Conservation (phyloP, 1,140 invertebrate genomes). For the Sycobia sp. region DNA sequence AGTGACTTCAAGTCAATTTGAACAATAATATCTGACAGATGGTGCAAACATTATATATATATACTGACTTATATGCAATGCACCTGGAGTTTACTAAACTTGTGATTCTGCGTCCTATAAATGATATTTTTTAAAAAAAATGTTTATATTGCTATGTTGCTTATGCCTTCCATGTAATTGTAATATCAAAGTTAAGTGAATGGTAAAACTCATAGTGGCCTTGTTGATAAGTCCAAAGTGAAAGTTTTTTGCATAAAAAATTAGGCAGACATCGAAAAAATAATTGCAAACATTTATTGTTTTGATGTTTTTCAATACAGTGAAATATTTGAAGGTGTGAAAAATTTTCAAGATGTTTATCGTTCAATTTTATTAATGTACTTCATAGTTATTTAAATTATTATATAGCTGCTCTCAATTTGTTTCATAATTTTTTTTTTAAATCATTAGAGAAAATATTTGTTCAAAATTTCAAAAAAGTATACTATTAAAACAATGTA, state of each 20-base stretch:
- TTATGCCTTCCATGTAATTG: slow-evolving; percentile 21
- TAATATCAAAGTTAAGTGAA: slow-evolving; percentile 20
- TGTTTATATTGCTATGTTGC: slow-evolving; percentile 10
- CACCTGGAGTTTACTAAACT: slow-evolving; percentile 15
- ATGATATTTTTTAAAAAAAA: slow-evolving; percentile 6
- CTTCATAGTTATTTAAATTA: not conserved
- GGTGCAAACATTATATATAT: slow-evolving; percentile 12
- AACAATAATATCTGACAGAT: not conserved
- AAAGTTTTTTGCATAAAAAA: slow-evolving; percentile 10
- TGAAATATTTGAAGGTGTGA: slow-evolving; percentile 9
- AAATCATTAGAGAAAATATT: not conserved
- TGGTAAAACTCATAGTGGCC: slow-evolving; percentile 21
- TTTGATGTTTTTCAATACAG: not conserved
- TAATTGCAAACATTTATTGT: not conserved
- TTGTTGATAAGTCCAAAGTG: slow-evolving; percentile 25
- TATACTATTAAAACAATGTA: not conserved
- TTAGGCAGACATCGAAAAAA: slow-evolving; percentile 21
- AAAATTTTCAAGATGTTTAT: slow-evolving; percentile 5
- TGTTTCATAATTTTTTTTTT: no score
- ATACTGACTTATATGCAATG: slow-evolving; percentile 14
- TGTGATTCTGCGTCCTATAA: slow-evolving; percentile 3
- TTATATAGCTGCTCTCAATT: no score
- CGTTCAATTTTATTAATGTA: slow-evolving; percentile 3
- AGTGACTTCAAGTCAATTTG: not conserved
- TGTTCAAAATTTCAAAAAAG: not conserved